Conservation (phyloP, 2,797 vertebrate genomes). For the Leucoraja ocellata region DNA sequence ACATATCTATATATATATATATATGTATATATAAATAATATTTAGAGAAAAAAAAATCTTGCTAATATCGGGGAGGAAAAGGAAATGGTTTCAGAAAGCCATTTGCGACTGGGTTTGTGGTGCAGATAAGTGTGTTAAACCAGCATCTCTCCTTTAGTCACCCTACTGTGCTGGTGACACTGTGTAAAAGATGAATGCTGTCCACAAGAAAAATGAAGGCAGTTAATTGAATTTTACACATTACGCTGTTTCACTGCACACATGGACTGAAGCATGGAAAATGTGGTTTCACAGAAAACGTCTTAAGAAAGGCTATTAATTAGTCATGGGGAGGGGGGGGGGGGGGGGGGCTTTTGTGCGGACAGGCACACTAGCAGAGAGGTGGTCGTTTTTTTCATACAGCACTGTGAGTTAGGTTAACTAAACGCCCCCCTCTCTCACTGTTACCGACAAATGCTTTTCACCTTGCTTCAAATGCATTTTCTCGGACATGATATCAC, state of each 20-base stretch:
- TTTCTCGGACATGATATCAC: not conserved
- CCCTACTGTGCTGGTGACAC: constrained; percentile 48
- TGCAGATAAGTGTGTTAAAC: constrained; percentile 41
- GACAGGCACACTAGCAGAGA: constrained; percentile 43
- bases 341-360: constrained; percentile 44
- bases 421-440: constrained; percentile 51
- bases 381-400: constrained; percentile 46
- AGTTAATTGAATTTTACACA: constrained; percentile 48
- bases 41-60: not conserved
- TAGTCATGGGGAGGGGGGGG: constrained; percentile 47
- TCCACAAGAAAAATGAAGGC: constrained; percentile 48
- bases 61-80: not conserved
- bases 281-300: constrained; percentile 47
- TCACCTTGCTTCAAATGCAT: constrained; percentile 83
- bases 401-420: constrained; percentile 46
- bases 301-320: constrained; percentile 48
- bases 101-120: constrained; percentile 21
- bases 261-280: constrained; percentile 44
- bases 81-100: not conserved
- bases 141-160: constrained; percentile 41
- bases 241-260: constrained; percentile 42
- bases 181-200: constrained; percentile 49
- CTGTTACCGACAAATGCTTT: constrained; percentile 57
- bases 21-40: no score
- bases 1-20: no score